Conservation (phyloP, 2,797 vertebrate species). For the Poeciliopsis turneri region DNA sequence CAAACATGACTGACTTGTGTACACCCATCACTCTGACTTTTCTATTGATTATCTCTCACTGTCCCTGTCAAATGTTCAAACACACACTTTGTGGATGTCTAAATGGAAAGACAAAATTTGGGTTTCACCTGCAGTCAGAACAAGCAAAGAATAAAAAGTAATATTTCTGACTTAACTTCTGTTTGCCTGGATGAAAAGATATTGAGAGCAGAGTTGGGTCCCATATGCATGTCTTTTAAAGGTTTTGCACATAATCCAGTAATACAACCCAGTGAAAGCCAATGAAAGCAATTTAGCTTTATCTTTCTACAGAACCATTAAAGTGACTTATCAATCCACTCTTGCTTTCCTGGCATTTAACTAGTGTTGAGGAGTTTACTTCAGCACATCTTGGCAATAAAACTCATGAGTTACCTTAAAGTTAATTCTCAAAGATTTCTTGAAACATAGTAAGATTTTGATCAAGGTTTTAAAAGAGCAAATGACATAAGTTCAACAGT, state of each 20-base stretch:
- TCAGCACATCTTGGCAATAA: conserved; percentile 43
- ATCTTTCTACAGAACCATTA: neutral
- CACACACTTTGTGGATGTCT: conserved; percentile 18
- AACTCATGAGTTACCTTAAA: conserved; percentile 33
- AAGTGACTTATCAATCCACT: conserved; percentile 9
- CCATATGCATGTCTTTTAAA: conserved; percentile 12
- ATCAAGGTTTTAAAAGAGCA: conserved; percentile 50
- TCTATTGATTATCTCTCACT: conserved; percentile 23
- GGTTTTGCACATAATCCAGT: neutral
- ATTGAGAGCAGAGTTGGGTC: conserved; percentile 9
- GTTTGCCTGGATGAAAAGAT: conserved; percentile 18
- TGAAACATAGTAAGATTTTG: conserved; percentile 37
- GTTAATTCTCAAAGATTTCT: conserved; percentile 14
- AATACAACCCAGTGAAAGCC: neutral
- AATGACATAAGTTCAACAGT: conserved; percentile 1
- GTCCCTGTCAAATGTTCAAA: conserved; percentile 35
- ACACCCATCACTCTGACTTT: conserved; percentile 16
- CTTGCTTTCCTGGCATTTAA: conserved; percentile 25
- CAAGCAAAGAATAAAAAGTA: neutral
- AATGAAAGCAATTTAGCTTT: neutral
- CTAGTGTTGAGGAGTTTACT: conserved; percentile 32
- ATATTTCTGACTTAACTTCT: conserved; percentile 23
- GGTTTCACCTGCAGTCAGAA: conserved; percentile 36
- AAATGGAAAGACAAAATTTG: neutral
- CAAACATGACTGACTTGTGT: conserved; percentile 1